These are phyloP conservation scores for Dioctria rufipes DNA, from an alignment of 2,888 invertebrate genomes.

Conservation along the genomic window DNA sequence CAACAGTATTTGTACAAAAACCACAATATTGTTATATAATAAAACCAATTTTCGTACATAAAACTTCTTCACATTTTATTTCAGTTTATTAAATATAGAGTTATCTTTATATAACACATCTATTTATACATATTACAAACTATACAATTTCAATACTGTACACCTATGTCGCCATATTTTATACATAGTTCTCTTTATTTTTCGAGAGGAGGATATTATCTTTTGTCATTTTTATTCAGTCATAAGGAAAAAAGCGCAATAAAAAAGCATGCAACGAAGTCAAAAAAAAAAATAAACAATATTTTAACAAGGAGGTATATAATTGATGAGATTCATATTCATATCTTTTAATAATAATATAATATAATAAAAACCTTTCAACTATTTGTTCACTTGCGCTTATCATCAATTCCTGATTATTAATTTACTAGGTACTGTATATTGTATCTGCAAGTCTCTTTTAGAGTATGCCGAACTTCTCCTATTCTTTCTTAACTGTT, in stretches of 20 bases:
- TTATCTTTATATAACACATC: constrained; percentile 48
- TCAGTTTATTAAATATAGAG: constrained; percentile 50
- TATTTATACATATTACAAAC: constrained; percentile 38
- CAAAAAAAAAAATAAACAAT: neutral
- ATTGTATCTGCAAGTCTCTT: neutral
- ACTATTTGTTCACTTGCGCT: neutral
- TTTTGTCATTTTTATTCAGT: constrained; percentile 42
- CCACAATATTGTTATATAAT: neutral
- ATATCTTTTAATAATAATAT: neutral
- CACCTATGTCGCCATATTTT: constrained; percentile 31
- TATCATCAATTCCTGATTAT: neutral
- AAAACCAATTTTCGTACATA: constrained; percentile 8
- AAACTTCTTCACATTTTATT: constrained; percentile 42
- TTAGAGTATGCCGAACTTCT: neutral
- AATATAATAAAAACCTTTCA: neutral
- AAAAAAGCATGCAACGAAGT: neutral
- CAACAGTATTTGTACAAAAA: too few species aligned
- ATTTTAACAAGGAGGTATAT: neutral
- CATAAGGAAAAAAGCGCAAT: constrained; percentile 21
- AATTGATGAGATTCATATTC: neutral
- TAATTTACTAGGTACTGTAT: too few species aligned
- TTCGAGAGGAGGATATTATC: constrained; percentile 28
- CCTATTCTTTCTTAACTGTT: neutral
- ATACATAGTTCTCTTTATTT: constrained; percentile 25
- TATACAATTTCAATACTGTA: constrained; percentile 55